A percentile compares a stretch with the other conserved stretches of the same genome.
These are phyloP conservation scores for Lasioglossum baleicum DNA, from an alignment of 1,140 invertebrate genomes.

Conservation along the genomic window DNA sequence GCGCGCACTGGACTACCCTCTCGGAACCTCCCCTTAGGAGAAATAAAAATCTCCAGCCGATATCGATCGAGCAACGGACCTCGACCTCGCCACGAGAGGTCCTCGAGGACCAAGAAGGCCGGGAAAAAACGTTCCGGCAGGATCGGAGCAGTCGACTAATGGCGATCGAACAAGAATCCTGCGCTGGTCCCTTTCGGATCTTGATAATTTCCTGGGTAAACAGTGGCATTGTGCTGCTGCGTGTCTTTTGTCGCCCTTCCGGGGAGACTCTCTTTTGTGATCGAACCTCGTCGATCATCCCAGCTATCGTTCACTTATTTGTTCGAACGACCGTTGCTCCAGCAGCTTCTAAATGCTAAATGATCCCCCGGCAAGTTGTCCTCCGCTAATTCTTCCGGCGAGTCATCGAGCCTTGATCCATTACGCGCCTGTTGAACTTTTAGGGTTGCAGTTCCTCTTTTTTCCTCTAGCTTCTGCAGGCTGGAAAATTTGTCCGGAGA, in stretches of 20 bases:
- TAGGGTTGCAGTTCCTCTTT: not conserved
- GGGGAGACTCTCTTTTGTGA: constrained; percentile 27
- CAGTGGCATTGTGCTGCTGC: constrained; percentile 37
- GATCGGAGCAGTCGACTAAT: constrained; percentile 5
- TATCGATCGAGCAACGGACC: too few species aligned
- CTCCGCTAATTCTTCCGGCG: not conserved
- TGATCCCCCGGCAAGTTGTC: not conserved
- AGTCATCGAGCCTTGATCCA: constrained; percentile 4
- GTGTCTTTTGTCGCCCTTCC: constrained; percentile 22
- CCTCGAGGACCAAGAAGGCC: too few species aligned
- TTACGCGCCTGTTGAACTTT: not conserved
- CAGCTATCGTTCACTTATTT: not conserved
- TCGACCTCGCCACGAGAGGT: too few species aligned
- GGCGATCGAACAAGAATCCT: constrained; percentile 7
- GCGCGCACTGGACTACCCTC: too few species aligned
- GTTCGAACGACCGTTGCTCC: constrained; percentile 19
- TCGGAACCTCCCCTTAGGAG: too few species aligned
- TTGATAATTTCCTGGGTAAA: constrained; percentile 64
- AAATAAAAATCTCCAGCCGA: too few species aligned
- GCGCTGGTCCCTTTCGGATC: constrained; percentile 6
- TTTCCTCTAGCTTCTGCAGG: not conserved
- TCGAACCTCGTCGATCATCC: constrained; percentile 40
- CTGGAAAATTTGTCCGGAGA: constrained; percentile 25
- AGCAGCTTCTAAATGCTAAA: not conserved
- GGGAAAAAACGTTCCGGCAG: too few species aligned